Evolutionary conservation across 2,888 invertebrate genomes (phyloP).

Genomic region (Poecilus cupreus): DNA sequence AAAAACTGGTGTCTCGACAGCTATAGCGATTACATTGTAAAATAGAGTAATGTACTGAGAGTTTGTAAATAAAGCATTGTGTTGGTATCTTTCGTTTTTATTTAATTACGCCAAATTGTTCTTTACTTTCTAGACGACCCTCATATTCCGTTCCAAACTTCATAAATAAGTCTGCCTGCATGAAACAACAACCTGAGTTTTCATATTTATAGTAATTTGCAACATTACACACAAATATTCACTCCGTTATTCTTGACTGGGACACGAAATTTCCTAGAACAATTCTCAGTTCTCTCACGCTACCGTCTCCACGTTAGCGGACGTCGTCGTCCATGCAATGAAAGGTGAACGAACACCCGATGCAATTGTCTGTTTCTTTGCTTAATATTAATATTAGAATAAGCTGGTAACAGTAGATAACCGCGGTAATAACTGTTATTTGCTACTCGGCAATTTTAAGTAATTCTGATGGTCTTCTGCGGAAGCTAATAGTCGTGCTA

Average conservation of each 20-base stretch:
- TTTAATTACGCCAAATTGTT: too few species aligned
- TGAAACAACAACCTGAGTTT: background rate
- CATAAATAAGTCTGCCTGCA: slow-evolving; percentile 19
- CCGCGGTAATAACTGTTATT: slow-evolving; percentile 37
- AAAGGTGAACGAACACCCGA: slow-evolving; percentile 24
- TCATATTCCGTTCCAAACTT: slow-evolving; percentile 11
- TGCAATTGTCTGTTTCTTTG: slow-evolving; percentile 26
- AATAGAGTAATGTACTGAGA: too few species aligned
- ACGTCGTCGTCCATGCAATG: background rate
- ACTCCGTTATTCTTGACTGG: slow-evolving; percentile 24
- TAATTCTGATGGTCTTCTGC: slow-evolving; percentile 25
- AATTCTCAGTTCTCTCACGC: background rate
- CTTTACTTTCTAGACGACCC: too few species aligned
- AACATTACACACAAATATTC: slow-evolving; percentile 32
- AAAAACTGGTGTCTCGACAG: too few species aligned
- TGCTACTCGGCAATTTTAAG: slow-evolving; percentile 28
- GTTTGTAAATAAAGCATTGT: too few species aligned
- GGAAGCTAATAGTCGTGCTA: background rate
- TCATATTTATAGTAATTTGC: slow-evolving; percentile 27
- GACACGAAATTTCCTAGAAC: slow-evolving; percentile 23
- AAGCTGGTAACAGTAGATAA: slow-evolving; percentile 20
- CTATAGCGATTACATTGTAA: too few species aligned
- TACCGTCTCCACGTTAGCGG: background rate
- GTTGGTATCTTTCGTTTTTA: too few species aligned
- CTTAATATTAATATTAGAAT: slow-evolving; percentile 32